A percentile compares a stretch with the other conserved stretches of the same genome.
These are phyloP conservation scores for Pseudopleuronectes americanus DNA, from an alignment of 2,797 vertebrate species.

Conservation along the genomic window DNA sequence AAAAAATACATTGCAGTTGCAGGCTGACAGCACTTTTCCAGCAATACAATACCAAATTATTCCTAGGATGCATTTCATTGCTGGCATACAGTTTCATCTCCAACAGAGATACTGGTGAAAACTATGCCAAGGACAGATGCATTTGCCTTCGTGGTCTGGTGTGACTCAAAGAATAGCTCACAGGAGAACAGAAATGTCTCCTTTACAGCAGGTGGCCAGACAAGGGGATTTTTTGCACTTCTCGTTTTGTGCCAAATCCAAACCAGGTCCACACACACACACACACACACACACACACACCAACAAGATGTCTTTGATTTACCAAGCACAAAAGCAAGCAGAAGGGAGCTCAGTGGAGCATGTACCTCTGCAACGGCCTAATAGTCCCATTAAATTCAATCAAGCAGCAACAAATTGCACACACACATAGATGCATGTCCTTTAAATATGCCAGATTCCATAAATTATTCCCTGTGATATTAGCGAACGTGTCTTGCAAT, in stretches of 20 bases:
- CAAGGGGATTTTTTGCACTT: conserved; percentile 12
- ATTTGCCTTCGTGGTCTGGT: conserved; percentile 47
- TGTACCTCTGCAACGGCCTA: no score
- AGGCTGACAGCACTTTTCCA: neutral
- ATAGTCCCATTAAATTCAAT: no score
- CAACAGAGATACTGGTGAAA: conserved; percentile 44
- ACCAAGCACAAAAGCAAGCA: conserved; percentile 5
- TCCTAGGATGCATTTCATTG: conserved; percentile 11
- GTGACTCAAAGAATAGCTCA: conserved; percentile 58
- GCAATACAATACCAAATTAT: conserved; percentile 27
- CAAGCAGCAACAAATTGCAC: no score
- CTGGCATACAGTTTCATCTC: conserved; percentile 29
- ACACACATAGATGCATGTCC: no score
- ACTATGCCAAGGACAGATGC: conserved; percentile 69
- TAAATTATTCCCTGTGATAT: no score
- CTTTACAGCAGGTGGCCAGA: conserved; percentile 35
- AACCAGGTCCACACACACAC: conserved; percentile 5
- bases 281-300: conserved; percentile 4
- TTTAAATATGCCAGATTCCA: no score
- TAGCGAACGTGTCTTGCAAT: no score
- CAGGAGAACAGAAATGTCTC: conserved; percentile 35
- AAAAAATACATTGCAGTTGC: neutral
- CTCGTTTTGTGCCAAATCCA: neutral
- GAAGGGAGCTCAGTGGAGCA: no score
- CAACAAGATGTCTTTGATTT: conserved; percentile 1